Evolutionary conservation across 30 jellyfish, hydroid and myxozoan genomes (phyloP), one percentile per base, ranked within the genome.

Genomic region (Aurelia coerulea): DNA sequence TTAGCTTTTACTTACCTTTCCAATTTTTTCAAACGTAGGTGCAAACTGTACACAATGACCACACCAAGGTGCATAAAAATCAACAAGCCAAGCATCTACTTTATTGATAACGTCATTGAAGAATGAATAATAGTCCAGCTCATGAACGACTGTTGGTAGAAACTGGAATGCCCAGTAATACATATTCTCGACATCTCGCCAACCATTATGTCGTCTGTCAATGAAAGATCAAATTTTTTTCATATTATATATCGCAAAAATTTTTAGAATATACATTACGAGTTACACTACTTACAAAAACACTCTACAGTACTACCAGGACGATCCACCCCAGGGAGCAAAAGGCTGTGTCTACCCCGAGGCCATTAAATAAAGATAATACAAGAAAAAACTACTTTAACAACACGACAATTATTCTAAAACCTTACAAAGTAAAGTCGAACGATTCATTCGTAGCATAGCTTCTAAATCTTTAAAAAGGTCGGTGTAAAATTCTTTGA

Each of bases 21-120:
- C 99, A 29, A 95, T 59, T 62, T 90, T 64, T 35, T 80, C 92
- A 67, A 69, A 95, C 7, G 19, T 68, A 33, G 99, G 99, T 3
- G 99, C 99, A 90, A 95, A 95, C 41, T 87, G 87, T 65, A 74
- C 75, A 75, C 99, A 95, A 58, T 87, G 99, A 1, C 97, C 95
- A 84, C 99, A 95, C 99, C 99, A 95, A 0, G 99, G 97, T 17
- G 99, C 84, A 74, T 95, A 90, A 74, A 95, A 95, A 69, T 95
- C 99, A 60, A 95, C 92, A 50, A 95, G 69, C 97, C 97, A 95
- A 2, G 99, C 93, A 62, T 85, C 97, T n/a, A 62, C 93, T 17
- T 88, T 82, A 51, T 86, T 75, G 66, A 95, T 74, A 9, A 95
- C 92, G 0, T 81, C 84, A 12, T 74, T 90, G 81, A 91, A 95